These are phyloP conservation scores for Tricholauxania praeusta DNA, from an alignment of 2,888 invertebrate genomes.

Conservation along the genomic window DNA sequence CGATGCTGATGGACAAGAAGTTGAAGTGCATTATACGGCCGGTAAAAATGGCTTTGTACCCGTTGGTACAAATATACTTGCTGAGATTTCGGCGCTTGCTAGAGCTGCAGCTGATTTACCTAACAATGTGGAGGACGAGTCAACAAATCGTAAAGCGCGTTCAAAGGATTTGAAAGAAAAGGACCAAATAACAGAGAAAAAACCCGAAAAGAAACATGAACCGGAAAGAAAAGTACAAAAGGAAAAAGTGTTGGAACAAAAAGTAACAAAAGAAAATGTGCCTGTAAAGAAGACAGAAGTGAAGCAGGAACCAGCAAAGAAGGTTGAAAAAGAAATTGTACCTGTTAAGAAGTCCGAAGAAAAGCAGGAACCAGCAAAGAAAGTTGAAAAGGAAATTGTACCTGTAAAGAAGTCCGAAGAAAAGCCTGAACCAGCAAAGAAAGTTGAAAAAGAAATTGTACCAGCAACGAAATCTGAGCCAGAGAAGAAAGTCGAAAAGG, in stretches of 20 bases:
- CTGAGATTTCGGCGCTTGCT: conserved; percentile 58
- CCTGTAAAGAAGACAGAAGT: neutral
- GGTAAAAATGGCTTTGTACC: conserved; percentile 67
- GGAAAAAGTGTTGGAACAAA: neutral
- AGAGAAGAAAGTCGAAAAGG: conserved; percentile 8
- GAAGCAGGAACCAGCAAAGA: neutral
- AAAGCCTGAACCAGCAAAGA: neutral
- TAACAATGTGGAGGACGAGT: conserved; percentile 26
- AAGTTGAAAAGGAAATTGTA: conserved; percentile 5
- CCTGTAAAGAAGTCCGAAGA: neutral
- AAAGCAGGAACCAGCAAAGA: neutral
- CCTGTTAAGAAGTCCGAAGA: neutral
- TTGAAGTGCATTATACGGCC: conserved; percentile 64
- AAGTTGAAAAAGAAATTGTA: neutral
- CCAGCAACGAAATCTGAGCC: neutral
- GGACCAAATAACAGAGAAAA: neutral
- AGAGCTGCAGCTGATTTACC: conserved; percentile 60
- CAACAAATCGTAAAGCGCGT: conserved; percentile 36
- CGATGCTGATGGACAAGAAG: conserved; percentile 59
- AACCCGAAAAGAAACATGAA: neutral
- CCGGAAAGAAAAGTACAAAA: conserved; percentile 1
- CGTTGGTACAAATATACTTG: conserved; percentile 58
- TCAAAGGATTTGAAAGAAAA: conserved; percentile 29
- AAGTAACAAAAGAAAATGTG: conserved; percentile 3
- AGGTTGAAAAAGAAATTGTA: neutral